Conservation (phyloP, 2,113 vertebrate genomes). For the Capreolus pygargus region DNA sequence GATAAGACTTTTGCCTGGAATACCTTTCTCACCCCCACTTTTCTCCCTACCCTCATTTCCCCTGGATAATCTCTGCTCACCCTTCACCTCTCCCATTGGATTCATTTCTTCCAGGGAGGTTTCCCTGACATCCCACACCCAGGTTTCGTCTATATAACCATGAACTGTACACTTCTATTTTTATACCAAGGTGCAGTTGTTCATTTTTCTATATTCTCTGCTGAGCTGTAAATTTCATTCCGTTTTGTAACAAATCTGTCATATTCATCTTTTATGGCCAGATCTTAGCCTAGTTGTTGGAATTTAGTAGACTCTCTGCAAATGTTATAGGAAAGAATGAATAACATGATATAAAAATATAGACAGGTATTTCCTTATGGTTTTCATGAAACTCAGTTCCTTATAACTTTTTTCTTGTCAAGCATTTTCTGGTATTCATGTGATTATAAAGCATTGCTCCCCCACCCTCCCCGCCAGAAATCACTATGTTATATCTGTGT, state of each 20-base stretch:
- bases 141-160: accelerated
- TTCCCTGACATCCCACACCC: too few species aligned
- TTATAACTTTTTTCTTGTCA: not conserved
- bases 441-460: not conserved
- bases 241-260: not conserved
- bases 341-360: not conserved
- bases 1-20: not conserved
- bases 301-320: not conserved
- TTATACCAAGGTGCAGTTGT: accelerated
- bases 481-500: not conserved
- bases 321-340: not conserved
- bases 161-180: not conserved
- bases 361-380: not conserved
- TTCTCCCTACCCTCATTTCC: not conserved
- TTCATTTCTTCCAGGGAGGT: not conserved
- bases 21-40: not conserved
- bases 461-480: not conserved
- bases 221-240: not conserved
- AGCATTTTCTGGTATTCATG: not conserved
- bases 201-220: not conserved
- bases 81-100: not conserved
- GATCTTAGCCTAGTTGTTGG: not conserved
- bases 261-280: not conserved
- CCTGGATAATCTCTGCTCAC: too few species aligned
- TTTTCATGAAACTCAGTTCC: not conserved